Evolutionary conservation across 2,113 vertebrate genomes (phyloP), one percentile per base, ranked within the genome.

Genomic region (Anseranas semipalmata): DNA sequence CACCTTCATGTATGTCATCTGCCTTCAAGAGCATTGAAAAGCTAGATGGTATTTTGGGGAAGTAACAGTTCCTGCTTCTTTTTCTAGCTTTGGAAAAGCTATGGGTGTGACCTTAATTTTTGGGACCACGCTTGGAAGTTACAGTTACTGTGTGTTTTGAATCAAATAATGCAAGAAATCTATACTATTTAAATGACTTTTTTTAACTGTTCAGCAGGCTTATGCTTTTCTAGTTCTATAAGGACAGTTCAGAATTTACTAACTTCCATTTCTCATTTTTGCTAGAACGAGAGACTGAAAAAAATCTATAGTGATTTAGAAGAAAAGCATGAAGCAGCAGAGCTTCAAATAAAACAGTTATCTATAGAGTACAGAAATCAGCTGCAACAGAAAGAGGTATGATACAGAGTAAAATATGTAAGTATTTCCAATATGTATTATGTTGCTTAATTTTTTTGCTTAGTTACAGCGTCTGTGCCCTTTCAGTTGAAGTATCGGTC

Each of bases 371-470:
- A 99, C 94, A 98, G 99, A 87, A 98, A 73, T 71, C 98, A 99
- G 1, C 97, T 99, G 82, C 99, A 99, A 28, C 99, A 99, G 96
- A 99, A 99, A 96, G 99, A 99, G 98, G 99, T 99, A 98, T 67
- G 95, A 70, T n/a, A 78, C 41, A 25, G 30, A 87, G 37, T 87
- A 30, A 92, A 73, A 24, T 45, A 55, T 50, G 16, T 59, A 82
- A 43, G 25, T 88, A 28, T 24, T 7, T 79, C 24, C 14, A 45
- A 37, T n/a, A 4, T 0, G 3, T 73, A 9, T 55, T 67, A 11
- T 27, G 8, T 32, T 62, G 15, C 67, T 74, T 56, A 30, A 39
- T 56, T 27, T 37, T 37, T 66, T 78, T 85, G 13, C 35, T 37
- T 28, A 28, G 9, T 77, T 80, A 6, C 3, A 28, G 7, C 79